A percentile compares a stretch with the other conserved stretches of the same genome.
Evolutionary conservation across 1,140 invertebrate genomes (phyloP).

Genomic region (Aphelenchoides besseyi): DNA sequence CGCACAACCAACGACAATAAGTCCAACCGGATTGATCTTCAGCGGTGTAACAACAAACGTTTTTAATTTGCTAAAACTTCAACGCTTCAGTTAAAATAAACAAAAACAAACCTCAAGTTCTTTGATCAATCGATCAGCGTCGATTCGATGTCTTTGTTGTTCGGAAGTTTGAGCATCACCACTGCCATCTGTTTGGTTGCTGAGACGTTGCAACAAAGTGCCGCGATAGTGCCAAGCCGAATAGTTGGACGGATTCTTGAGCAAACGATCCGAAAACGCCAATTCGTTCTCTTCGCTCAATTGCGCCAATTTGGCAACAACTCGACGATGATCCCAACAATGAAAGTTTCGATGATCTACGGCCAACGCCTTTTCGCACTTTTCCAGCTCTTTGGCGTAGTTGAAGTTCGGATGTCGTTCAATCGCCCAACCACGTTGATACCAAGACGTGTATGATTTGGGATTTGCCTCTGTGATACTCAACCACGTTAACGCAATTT

Average conservation of each 20-base stretch:
- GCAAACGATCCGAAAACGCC: constrained; percentile 31
- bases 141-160: background rate
- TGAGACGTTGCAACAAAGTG: constrained; percentile 31
- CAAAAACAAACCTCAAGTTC: constrained; percentile 38
- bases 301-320: constrained; percentile 38
- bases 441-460: constrained; percentile 47
- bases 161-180: constrained; percentile 31
- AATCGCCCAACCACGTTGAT: constrained; percentile 42
- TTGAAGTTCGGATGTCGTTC: constrained; percentile 27
- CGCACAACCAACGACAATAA: constrained; percentile 45
- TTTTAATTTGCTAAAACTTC: constrained; percentile 40
- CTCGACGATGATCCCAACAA: constrained; percentile 51
- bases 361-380: constrained; percentile 45
- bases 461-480: constrained; percentile 31
- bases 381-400: constrained; percentile 18
- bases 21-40: constrained; percentile 54
- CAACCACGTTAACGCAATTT: constrained; percentile 35
- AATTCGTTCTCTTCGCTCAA: constrained; percentile 37
- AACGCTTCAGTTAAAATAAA: too few species aligned
- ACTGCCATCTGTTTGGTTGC: constrained; percentile 19
- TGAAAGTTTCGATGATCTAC: constrained; percentile 50
- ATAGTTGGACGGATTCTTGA: constrained; percentile 39
- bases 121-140: constrained; percentile 30
- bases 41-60: constrained; percentile 40
- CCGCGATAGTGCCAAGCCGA: constrained; percentile 43